Evolutionary conservation across 2,113 vertebrate species (phyloP), one percentile per base, ranked within the genome.

Genomic region (Chitala chitala): DNA sequence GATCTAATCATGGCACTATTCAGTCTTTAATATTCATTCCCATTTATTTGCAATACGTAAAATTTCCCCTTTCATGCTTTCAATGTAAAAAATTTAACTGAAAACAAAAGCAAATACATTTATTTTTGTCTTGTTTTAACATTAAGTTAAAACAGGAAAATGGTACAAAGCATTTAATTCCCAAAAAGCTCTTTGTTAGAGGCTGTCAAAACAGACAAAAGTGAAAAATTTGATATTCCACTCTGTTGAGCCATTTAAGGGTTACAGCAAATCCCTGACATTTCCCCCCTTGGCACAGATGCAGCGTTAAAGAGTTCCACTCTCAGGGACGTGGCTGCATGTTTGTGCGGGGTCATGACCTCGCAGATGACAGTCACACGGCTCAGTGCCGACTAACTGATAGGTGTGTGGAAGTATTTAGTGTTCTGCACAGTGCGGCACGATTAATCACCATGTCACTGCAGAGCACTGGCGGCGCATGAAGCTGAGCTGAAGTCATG

Each of bases 351-450:
- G 72, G 72, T 38, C 44, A 10, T 63, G 31, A 73, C 72, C 56
- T 58, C 17, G 6, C 3, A 12, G n/a, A 73, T 22, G 29, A 31
- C 72, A 5, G 17, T 51, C 26, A 22, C 38, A 58, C 54, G 44
- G 54, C 70, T 58, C 36, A 31, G 12, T 58, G 29, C 56, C 2
- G 29, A 4, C 72, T 73, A 58, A 64, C 44, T 24, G 72, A 64
- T 73, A 51, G 72, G 58, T 64, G 72, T 38, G 44, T 64, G 72
- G 58, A 64, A 73, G 72, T 20, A 51, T 63, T 73, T 63, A 63
- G 56, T n/a, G 46, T 68, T 68, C 40, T 13, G 42, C 24, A 17
- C 54, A 20, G 53, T 17, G 15, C 33, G 70, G 38, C 54, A 59
- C 38, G 7, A 58, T 72, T 46, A 72, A 72, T 72, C 70, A 72